Evolutionary conservation across 2,888 invertebrate genomes (phyloP).

Genomic region (Criorhina ranunculi): DNA sequence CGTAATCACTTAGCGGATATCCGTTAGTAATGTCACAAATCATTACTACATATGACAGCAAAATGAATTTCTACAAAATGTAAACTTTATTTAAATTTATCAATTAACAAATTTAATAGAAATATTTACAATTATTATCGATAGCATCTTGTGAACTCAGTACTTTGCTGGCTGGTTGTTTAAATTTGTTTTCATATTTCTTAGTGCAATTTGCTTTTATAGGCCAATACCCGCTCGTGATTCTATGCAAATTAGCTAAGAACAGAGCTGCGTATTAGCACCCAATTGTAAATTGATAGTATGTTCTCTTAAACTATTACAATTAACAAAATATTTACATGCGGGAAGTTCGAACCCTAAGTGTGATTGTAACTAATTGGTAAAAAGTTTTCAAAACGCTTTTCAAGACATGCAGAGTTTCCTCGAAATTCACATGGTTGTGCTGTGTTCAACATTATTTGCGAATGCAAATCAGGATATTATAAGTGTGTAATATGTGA

Average conservation of each 20-base stretch:
- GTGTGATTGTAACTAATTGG: constrained; percentile 36
- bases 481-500: neutral
- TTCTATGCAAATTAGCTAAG: constrained; percentile 57
- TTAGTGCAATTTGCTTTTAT: constrained; percentile 59
- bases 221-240: constrained; percentile 49
- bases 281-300: constrained; percentile 45
- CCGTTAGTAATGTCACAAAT: constrained; percentile 34
- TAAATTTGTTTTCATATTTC: constrained; percentile 20
- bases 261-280: constrained; percentile 54
- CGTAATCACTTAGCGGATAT: constrained; percentile 33
- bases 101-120: neutral
- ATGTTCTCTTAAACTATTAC: constrained; percentile 27
- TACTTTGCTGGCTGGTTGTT: neutral
- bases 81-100: neutral
- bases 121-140: constrained; percentile 43
- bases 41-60: neutral
- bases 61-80: constrained; percentile 13
- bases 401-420: neutral
- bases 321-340: constrained; percentile 63
- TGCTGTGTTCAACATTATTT: neutral
- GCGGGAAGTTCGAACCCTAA: neutral
- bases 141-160: constrained; percentile 21
- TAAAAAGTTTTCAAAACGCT: neutral
- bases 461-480: neutral
- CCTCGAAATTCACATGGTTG: neutral